Evolutionary conservation across 2,888 invertebrate genomes (phyloP), one percentile per base, ranked within the genome.

Genomic region (Dryomyza anilis): DNA sequence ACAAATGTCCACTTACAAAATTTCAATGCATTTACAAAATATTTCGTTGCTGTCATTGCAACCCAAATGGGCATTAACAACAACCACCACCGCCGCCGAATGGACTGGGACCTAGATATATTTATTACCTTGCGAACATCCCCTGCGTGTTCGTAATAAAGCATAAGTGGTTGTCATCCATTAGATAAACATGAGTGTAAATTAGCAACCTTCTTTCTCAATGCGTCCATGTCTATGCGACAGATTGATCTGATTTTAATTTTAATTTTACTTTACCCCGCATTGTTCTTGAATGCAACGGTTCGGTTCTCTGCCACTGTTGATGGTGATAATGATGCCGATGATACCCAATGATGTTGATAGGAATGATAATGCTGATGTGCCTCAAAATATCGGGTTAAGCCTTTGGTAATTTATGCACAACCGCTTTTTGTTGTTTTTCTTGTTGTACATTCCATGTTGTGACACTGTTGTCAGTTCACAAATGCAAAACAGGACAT

Each of bases 371-470:
- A 27, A 27, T 58, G 58, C 30, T 48, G 39, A 50, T 27, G 36
- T 48, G 33, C 50, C n/a, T 16, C 14, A 25, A 8, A 14, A 19
- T 59, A 30, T 16, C 48, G 12, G 46, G 21, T 21, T 60, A 60
- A 60, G 48, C 59, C 59, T 48, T 33, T 33, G 33, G 12, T 60
- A 60, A 60, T 60, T 60, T 60, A 60, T 60, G 59, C 59, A 33
- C 33, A 27, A 21, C 14, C 12, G 19, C 8, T 6, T 55, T 12
- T 36, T 33, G 16, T 36, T 36, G 23, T 33, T 21, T 16, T 23
- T 23, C 36, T 3, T 19, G 33, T 33, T 21, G 33, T 7, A 12
- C n/a, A n/a, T n/a, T 23, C 30, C 29, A 46, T 58, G 59, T 60
- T 60, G 60, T 60, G 60, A 60, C 60, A 52, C 12, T 52, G 16